Evolutionary conservation across 1,140 invertebrate genomes (phyloP), one percentile per base, ranked within the genome.

Genomic region (Hylaeus volcanicus): DNA sequence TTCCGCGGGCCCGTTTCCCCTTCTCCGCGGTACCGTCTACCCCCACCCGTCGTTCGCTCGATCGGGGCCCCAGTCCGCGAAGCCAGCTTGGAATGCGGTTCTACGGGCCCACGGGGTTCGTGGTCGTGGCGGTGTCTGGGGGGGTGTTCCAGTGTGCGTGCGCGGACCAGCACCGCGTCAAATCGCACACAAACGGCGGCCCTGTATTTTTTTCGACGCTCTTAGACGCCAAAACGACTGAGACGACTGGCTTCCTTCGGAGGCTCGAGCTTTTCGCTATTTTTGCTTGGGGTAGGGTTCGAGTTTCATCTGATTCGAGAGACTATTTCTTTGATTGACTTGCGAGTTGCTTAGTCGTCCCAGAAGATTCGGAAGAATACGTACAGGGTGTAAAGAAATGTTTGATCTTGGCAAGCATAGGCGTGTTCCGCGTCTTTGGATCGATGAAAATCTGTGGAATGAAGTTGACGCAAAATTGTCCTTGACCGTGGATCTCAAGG

Each of bases 11-110:
- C 48, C 63, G 53, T 63, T 71, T 65, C 78, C 58, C 61, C 71
- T 83, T 69, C 75, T 74, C 56, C 55, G 61, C 56, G 37, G 56
- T 53, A 43, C 45, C n/a, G 39, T 43, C 37, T 53, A 58, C 48
- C 43, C 72, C 48, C 43, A 6, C 43, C 41, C 51, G 8, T 43
- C 58, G 45, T 26, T 26, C 53, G n/a, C 60, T 64, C 53, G 81
- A 70, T 80, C 76, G 68, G 78, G 63, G 80, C 73, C 83, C 84
- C 77, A 75, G 86, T 87, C 86, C 86, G 84, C 79, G 84, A 85
- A 89, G 84, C 88, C 89, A 81, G 79, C 81, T 77, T 87, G 91
- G 91, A 91, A 91, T 91, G 91, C 85, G 91, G 91, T 91, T 84
- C 88, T 89, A 88, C 90, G 85, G 80, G 87, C 84, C 84, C 83